A percentile compares a stretch with the other conserved stretches of the same genome.
These are phyloP conservation scores for Hemiscyllium ocellatum DNA, from an alignment of 2,113 vertebrate species.

Conservation along the genomic window DNA sequence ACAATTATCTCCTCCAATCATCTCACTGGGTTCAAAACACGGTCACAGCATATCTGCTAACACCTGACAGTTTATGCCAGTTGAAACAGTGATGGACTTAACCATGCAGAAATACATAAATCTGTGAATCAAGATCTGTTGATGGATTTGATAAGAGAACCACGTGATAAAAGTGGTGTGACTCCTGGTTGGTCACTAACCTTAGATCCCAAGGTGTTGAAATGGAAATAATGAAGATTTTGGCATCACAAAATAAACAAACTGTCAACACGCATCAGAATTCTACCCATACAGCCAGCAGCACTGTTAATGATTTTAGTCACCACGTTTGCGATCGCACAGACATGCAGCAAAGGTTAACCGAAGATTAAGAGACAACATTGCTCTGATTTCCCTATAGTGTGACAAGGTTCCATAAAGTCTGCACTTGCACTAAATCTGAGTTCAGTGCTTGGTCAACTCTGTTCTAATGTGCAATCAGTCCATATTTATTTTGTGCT, in stretches of 20 bases:
- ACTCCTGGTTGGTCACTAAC: constrained; percentile 56
- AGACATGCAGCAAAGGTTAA: constrained; percentile 68
- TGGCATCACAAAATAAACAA: constrained; percentile 60
- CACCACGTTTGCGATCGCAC: constrained; percentile 64
- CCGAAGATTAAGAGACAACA: constrained; percentile 43
- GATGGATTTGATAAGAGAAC: constrained; percentile 50
- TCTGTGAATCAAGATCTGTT: constrained; percentile 47
- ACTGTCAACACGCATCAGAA: constrained; percentile 64
- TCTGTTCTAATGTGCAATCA: constrained; percentile 20
- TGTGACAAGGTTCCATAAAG: constrained; percentile 21
- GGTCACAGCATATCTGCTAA: constrained; percentile 66
- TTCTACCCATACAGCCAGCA: constrained; percentile 56
- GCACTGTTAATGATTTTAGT: constrained; percentile 68
- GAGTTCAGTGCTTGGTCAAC: constrained; percentile 18
- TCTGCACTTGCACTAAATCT: not conserved
- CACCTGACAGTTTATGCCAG: constrained; percentile 62
- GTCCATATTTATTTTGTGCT: not conserved
- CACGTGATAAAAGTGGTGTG: constrained; percentile 54
- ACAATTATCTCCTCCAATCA: not conserved
- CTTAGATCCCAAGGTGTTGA: constrained; percentile 72
- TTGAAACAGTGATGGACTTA: constrained; percentile 50
- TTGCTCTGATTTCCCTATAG: constrained; percentile 15
- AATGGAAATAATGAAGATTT: constrained; percentile 71
- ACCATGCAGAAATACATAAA: constrained; percentile 44
- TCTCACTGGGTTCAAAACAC: constrained; percentile 52